Evolutionary conservation across 2,888 invertebrate genomes (phyloP), one percentile per base, ranked within the genome.

Genomic region (Eristalinus aeneus): DNA sequence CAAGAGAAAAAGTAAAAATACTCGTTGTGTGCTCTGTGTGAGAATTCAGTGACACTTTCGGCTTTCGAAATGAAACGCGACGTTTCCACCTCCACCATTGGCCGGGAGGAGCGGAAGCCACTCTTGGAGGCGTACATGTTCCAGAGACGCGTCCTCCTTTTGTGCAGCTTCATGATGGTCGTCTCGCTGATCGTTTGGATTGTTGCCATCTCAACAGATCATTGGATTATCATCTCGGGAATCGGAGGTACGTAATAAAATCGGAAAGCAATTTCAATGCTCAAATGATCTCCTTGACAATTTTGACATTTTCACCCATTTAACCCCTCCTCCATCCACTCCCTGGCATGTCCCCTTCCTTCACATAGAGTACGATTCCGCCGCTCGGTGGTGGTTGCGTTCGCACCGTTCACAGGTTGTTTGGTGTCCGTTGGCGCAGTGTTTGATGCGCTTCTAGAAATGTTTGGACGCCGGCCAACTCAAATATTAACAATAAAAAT

Each of bases 71-170:
- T 92, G 92, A 90, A 89, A 69, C 92, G 92, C 31, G 92, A 92
- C 77, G 89, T 90, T 60, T 95, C 95, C 12, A 95, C 95, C n/a
- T 95, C 95, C 22, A 94, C 95, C 3, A 93, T 95, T 79, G 94
- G 94, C n/a, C 92, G 91, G 22, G 93, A 94, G 34, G 94, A 94
- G 82, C 91, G 95, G 10, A 93, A 94, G 81, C 94, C 94, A 0
- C 91, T 94, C 54, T 91, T 94, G 90, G 94, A 94, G 78, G 95
- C 95, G 2, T 93, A 96, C 74, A 94, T 96, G 88, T 94, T 96
- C 68, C 96, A 96, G 91, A 94, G 96, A 65, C 93, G 96, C 11
- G 93, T 96, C n/a, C 94, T 97, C 36, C 94, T 96, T 74, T 95
- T 94, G 0, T 96, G 96, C 89, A 96, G 96, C 0, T 91, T 94